Evolutionary conservation across 2,888 invertebrate genomes (phyloP).

Genomic region (Drosophila neotestacea): DNA sequence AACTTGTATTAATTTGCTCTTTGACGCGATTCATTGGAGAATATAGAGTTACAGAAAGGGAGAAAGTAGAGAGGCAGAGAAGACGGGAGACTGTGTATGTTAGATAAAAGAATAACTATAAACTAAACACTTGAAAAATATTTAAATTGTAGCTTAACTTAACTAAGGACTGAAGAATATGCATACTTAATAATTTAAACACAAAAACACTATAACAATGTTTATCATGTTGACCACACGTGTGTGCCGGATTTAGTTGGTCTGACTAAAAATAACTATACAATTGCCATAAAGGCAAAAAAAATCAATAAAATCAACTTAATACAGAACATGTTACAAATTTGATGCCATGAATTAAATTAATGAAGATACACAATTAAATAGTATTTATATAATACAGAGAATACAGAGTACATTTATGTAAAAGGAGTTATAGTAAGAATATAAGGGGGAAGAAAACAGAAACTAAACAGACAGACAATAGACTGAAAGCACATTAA

Average conservation of each 20-base stretch:
- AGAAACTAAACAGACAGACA: constrained; percentile 19
- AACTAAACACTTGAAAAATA: background rate
- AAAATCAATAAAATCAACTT: constrained; percentile 51
- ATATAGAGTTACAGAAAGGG: constrained; percentile 9
- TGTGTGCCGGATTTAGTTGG: background rate
- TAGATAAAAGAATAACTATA: constrained; percentile 6
- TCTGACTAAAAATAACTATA: constrained; percentile 30
- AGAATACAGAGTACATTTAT: constrained; percentile 25
- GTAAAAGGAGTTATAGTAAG: constrained; percentile 25
- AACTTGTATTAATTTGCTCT: constrained; percentile 81
- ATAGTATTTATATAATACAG: constrained; percentile 21
- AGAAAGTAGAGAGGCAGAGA: constrained; percentile 14
- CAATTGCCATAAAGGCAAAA: constrained; percentile 2
- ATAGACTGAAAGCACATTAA: constrained; percentile 38
- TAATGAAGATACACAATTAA: constrained; percentile 22
- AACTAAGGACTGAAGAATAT: background rate
- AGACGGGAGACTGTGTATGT: constrained; percentile 25
- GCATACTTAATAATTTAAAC: constrained; percentile 4
- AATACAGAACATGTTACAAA: constrained; percentile 40
- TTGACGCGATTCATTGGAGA: constrained; percentile 21
- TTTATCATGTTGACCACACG: background rate
- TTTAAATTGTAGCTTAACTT: background rate
- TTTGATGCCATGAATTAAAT: constrained; percentile 38
- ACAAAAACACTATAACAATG: background rate
- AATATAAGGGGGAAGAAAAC: constrained; percentile 3